Conservation (phyloP, 1,140 invertebrate genomes). For the Antheraea mylitta region DNA sequence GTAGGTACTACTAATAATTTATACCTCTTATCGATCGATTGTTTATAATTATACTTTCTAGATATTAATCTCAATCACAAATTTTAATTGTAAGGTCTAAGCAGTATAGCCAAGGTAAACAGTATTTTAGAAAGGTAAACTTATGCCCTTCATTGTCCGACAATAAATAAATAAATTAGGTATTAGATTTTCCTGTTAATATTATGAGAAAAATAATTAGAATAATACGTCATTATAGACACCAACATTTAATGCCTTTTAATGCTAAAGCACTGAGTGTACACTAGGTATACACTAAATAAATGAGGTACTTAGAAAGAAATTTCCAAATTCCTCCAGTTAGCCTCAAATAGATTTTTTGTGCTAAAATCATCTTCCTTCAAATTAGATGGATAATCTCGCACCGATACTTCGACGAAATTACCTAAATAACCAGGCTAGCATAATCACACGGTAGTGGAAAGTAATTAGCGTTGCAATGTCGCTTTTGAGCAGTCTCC, state of each 20-base stretch:
- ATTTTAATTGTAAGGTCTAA: not conserved
- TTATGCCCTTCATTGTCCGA: not conserved
- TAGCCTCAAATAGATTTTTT: no score
- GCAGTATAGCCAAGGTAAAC: not conserved
- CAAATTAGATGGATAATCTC: no score
- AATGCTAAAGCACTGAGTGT: no score
- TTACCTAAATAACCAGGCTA: constrained; percentile 31
- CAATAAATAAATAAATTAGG: not conserved
- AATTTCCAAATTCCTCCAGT: no score
- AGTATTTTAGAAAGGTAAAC: not conserved
- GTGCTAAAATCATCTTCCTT: no score
- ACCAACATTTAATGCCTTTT: no score
- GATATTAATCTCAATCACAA: not conserved
- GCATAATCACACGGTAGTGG: constrained; percentile 26
- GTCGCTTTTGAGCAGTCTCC: constrained; percentile 22
- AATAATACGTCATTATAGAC: no score
- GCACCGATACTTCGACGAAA: not conserved
- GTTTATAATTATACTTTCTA: not conserved
- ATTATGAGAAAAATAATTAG: no score
- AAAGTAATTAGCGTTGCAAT: constrained; percentile 39
- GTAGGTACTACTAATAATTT: not conserved
- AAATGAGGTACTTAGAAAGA: no score
- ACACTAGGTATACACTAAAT: no score
- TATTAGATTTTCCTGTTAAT: not conserved
- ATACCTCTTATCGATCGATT: not conserved